Conservation (phyloP, 2,797 vertebrate species). For the Pogoniulus pusillus region DNA sequence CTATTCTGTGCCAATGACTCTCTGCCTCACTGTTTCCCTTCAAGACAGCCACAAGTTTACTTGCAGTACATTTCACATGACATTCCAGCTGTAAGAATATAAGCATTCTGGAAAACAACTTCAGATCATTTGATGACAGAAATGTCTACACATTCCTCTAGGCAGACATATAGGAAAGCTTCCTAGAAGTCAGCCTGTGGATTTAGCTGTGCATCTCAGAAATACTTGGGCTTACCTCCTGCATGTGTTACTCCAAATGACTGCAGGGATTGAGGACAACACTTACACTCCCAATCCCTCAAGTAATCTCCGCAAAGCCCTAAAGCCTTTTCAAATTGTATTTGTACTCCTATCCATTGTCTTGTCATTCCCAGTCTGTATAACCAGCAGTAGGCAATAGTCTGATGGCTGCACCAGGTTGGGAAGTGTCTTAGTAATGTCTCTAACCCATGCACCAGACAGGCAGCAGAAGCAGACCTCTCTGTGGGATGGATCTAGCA, state of each 20-base stretch:
- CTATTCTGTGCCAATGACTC: not conserved
- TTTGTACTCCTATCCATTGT: no score
- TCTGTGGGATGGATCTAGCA: no score
- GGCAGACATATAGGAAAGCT: not conserved
- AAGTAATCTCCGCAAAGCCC: no score
- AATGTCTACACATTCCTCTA: not conserved
- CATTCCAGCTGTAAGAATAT: not conserved
- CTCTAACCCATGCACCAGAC: no score
- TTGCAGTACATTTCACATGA: not conserved
- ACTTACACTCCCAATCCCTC: no score
- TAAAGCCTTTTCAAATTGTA: no score
- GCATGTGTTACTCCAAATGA: slow-evolving; percentile 99
- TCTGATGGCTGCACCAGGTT: no score
- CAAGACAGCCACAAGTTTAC: not conserved
- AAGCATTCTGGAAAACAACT: not conserved
- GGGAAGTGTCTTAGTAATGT: no score
- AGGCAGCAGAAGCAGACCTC: no score
- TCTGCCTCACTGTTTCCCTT: not conserved
- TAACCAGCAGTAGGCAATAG: no score
- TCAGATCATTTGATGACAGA: not conserved
- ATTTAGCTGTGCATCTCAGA: not conserved
- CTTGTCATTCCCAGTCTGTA: no score
- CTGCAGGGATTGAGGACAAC: slow-evolving; percentile 78
- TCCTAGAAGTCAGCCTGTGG: not conserved
- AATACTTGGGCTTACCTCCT: slow-evolving; percentile 84